Conservation (phyloP, 1,140 invertebrate species). For the Heliconius hewitsoni region DNA sequence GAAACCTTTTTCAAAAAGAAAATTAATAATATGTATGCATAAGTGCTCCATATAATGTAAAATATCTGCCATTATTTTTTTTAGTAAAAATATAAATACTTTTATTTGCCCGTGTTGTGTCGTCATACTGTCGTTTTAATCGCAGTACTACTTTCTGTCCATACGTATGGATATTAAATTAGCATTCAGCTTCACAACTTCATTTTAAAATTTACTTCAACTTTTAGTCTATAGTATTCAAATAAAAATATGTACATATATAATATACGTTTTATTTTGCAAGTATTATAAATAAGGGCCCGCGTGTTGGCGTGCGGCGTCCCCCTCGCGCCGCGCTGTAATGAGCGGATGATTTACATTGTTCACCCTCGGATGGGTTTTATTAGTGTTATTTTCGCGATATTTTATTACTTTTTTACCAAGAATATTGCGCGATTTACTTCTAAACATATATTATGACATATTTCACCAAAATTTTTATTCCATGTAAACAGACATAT, state of each 20-base stretch:
- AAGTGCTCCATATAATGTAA: too few relatives aligned
- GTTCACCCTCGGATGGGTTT: constrained; percentile 19
- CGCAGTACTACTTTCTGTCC: too few relatives aligned
- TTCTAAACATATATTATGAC: not conserved
- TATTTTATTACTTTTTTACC: not conserved
- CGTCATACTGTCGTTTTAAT: too few relatives aligned
- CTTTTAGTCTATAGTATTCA: too few relatives aligned
- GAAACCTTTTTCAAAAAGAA: too few relatives aligned
- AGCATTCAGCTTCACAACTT: too few relatives aligned
- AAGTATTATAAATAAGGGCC: not conserved
- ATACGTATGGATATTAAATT: too few relatives aligned
- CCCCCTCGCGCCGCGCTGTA: constrained; percentile 9
- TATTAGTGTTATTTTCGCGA: constrained; percentile 2
- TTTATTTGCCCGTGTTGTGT: too few relatives aligned
- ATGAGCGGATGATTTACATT: constrained; percentile 20
- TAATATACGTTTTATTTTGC: not conserved
- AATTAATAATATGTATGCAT: too few relatives aligned
- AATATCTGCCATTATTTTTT: too few relatives aligned
- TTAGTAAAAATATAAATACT: too few relatives aligned
- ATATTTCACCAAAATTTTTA: not conserved
- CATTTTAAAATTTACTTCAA: too few relatives aligned
- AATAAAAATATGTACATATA: not conserved
- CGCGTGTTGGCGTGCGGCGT: not conserved
- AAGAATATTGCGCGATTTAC: not conserved
- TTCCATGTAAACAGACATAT: not conserved